These are phyloP conservation scores for Eleutherodactylus coqui DNA, from an alignment of 2,797 vertebrate species.

Conservation along the genomic window DNA sequence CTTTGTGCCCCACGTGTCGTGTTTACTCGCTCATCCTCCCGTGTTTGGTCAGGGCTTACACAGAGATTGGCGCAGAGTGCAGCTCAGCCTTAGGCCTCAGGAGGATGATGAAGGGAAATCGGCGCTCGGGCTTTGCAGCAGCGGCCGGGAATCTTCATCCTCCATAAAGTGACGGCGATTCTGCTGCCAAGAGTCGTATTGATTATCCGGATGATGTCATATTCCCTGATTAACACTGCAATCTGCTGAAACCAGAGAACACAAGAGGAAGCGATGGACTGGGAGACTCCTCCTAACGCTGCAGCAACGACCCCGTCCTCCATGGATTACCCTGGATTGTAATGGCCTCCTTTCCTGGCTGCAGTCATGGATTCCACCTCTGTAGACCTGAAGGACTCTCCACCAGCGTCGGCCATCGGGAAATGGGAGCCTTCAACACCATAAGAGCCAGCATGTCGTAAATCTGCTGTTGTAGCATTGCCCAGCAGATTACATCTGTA, in stretches of 20 bases:
- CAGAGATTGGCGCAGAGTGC: neutral
- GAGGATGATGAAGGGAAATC: conserved; percentile 38
- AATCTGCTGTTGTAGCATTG: too few species aligned
- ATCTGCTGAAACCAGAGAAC: neutral
- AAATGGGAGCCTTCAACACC: too few species aligned
- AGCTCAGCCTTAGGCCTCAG: neutral
- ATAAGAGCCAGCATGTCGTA: too few species aligned
- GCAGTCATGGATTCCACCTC: too few species aligned
- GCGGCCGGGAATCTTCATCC: conserved; percentile 3
- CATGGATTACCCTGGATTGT: neutral
- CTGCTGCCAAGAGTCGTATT: conserved; percentile 46
- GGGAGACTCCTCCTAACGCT: neutral
- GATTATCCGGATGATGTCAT: conserved; percentile 57
- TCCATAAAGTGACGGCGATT: neutral
- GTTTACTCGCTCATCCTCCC: neutral
- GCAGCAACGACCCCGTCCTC: neutral
- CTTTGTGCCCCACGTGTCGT: neutral
- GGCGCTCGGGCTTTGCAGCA: neutral
- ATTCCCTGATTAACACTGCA: conserved; percentile 9
- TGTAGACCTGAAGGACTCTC: too few species aligned
- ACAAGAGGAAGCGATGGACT: neutral
- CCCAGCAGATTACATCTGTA: too few species aligned
- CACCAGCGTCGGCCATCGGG: too few species aligned
- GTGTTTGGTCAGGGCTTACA: neutral
- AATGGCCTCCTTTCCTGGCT: too few species aligned